Percentiles rank a stretch among this genome's conserved stretches.
phyloP scores from a whole-genome alignment of 35 echinoderm and acorn worm species.

The Apostichopus parvimensis region DNA sequence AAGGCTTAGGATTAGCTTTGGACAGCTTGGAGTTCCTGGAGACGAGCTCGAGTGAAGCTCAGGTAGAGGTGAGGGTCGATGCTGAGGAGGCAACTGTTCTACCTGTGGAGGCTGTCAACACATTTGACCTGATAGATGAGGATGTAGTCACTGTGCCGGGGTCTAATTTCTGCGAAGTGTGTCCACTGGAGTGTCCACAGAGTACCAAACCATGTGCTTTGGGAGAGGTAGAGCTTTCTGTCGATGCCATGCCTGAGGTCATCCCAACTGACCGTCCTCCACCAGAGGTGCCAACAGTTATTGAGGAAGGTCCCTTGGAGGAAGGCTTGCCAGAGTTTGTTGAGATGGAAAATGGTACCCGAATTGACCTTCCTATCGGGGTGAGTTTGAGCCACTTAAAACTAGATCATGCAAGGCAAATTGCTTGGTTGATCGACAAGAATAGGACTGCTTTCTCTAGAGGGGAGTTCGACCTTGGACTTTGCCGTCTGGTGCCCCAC shows the following conservation, averaged over 20 bases:
- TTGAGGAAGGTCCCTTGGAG: background rate
- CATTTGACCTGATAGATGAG: too few relatives aligned
- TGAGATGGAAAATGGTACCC: background rate
- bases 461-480: conserved; percentile 52
- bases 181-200: background rate
- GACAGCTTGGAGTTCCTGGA: too few relatives aligned
- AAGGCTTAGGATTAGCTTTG: too few relatives aligned
- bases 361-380: conserved; percentile 25
- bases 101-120: too few relatives aligned
- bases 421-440: conserved; percentile 20
- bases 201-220: background rate
- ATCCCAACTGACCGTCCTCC: background rate
- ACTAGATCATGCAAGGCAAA: background rate
- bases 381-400: conserved; percentile 17
- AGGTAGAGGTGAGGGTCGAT: too few relatives aligned
- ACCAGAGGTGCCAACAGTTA: background rate
- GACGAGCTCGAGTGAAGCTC: too few relatives aligned
- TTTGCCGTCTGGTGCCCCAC: too few relatives aligned
- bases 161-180: too few relatives aligned
- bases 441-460: conserved; percentile 42
- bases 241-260: background rate
- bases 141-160: too few relatives aligned
- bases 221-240: background rate
- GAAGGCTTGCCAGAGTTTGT: background rate
- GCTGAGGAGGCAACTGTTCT: too few relatives aligned